phyloP scores from a whole-genome alignment of 2,888 invertebrate species.

The Adelognathus sp. region DNA sequence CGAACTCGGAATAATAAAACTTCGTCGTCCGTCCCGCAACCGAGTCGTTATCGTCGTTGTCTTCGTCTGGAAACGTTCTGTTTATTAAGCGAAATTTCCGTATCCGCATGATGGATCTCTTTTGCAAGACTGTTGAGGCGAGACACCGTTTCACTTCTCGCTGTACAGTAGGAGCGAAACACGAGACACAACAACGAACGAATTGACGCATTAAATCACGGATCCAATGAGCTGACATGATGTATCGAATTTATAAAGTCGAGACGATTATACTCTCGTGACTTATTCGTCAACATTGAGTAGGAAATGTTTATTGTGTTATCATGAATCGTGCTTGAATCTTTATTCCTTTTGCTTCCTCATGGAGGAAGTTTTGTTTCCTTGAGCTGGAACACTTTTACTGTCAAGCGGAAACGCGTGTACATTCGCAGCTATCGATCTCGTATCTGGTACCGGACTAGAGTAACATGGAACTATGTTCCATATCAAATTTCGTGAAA shows the following conservation, averaged over 20 bases:
- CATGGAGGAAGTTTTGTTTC: too few relatives aligned
- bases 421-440: too few relatives aligned
- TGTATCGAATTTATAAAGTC: background rate
- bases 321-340: background rate
- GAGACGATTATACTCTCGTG: background rate
- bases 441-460: too few relatives aligned
- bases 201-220: background rate
- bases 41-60: background rate
- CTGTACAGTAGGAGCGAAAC: background rate
- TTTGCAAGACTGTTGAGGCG: conserved; percentile 24
- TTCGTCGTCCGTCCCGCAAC: background rate
- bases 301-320: background rate
- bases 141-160: background rate
- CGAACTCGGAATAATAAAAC: conserved; percentile 36
- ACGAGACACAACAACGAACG: background rate
- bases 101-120: conserved; percentile 31
- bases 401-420: too few relatives aligned
- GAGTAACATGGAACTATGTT: too few relatives aligned
- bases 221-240: background rate
- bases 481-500: too few relatives aligned
- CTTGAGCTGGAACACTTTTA: too few relatives aligned
- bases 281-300: background rate
- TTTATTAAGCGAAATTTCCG: conserved; percentile 38
- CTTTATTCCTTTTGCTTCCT: background rate
- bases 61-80: conserved; percentile 5